Conservation (phyloP, 2,113 vertebrate genomes). For the Asarcornis scutulata region DNA sequence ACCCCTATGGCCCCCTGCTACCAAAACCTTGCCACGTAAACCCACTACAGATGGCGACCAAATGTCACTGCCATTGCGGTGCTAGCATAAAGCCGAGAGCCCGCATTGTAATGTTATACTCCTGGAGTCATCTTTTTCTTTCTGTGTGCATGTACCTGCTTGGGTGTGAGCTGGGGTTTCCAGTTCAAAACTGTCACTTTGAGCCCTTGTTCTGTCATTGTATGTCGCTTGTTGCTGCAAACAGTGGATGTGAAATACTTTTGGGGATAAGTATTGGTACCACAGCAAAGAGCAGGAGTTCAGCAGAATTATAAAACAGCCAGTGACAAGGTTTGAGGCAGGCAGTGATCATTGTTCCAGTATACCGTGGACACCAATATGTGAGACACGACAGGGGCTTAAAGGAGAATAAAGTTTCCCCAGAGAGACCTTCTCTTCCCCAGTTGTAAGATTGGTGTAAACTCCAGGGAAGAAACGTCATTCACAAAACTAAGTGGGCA, state of each 20-base stretch:
- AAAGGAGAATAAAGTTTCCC: background rate
- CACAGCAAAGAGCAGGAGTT: background rate
- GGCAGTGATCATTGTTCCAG: background rate
- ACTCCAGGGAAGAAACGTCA: background rate
- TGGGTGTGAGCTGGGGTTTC: background rate
- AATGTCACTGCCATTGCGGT: background rate
- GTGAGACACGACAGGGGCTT: background rate
- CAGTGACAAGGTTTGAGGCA: background rate
- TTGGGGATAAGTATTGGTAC: background rate
- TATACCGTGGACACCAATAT: background rate
- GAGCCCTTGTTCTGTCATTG: background rate
- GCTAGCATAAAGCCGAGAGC: background rate
- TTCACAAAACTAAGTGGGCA: background rate
- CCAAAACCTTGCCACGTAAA: no score
- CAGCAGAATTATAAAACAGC: background rate
- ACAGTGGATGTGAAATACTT: background rate
- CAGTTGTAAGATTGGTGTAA: background rate
- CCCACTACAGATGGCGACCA: background rate
- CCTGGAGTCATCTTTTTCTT: background rate
- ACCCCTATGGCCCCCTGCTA: no score
- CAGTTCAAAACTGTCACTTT: background rate
- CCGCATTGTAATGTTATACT: fast-evolving
- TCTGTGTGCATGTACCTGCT: fast-evolving
- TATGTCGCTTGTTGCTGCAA: background rate
- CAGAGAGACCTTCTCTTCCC: background rate